Percentiles rank a stretch among this genome's conserved stretches.
These are phyloP conservation scores for Spilosoma lubricipeda DNA, from an alignment of 2,888 invertebrate genomes.

Conservation along the genomic window DNA sequence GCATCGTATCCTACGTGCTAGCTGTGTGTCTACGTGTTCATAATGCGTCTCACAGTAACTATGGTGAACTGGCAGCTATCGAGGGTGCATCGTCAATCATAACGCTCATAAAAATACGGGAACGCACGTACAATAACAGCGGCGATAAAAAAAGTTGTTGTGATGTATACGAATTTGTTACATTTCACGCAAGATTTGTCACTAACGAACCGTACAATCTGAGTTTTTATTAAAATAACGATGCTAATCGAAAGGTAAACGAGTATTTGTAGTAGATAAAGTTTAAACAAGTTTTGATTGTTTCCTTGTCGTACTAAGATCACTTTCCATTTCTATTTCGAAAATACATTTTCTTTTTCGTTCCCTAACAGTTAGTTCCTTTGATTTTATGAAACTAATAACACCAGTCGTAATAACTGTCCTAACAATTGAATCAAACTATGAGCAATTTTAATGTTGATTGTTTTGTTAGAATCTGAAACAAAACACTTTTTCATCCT, in stretches of 20 bases:
- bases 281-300: not conserved
- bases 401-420: too few species aligned
- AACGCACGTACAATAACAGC: slow-evolving; percentile 60
- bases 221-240: slow-evolving; percentile 30
- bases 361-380: not conserved
- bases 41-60: slow-evolving; percentile 64
- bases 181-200: slow-evolving; percentile 72
- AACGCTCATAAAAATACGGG: slow-evolving; percentile 68
- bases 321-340: not conserved
- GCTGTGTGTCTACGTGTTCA: slow-evolving; percentile 61
- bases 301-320: not conserved
- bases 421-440: too few species aligned
- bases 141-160: slow-evolving; percentile 54
- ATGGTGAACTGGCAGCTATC: slow-evolving; percentile 54
- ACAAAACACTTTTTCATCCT: not conserved
- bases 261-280: slow-evolving; percentile 9
- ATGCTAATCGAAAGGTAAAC: slow-evolving; percentile 5
- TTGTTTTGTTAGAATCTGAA: too few species aligned
- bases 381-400: not conserved
- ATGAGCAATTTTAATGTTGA: too few species aligned
- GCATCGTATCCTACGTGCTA: slow-evolving; percentile 59
- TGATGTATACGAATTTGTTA: slow-evolving; percentile 68
- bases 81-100: slow-evolving; percentile 75
- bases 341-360: not conserved
- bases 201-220: slow-evolving; percentile 51